These are phyloP conservation scores for Leptinotarsa haldemani DNA, from an alignment of 2,888 invertebrate species.

Conservation along the genomic window DNA sequence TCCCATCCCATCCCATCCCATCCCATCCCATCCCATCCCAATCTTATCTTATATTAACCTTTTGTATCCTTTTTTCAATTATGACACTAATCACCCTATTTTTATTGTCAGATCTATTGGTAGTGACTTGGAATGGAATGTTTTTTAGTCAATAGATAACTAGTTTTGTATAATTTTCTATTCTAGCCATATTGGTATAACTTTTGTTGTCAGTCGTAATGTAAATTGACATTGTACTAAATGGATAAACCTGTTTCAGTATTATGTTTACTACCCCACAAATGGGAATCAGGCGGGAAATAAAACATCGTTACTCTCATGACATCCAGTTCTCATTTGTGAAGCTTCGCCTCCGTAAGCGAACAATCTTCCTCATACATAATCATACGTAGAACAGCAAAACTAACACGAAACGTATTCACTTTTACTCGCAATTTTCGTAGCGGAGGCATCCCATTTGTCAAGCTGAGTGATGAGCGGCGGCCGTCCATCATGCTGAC, in stretches of 20 bases:
- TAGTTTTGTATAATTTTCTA: too few relatives aligned
- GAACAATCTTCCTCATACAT: not conserved
- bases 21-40: not conserved
- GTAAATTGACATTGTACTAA: too few relatives aligned
- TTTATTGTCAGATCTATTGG: too few relatives aligned
- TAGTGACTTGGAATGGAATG: too few relatives aligned
- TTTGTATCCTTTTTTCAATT: not conserved
- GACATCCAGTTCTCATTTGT: not conserved
- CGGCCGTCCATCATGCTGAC: conserved; percentile 58
- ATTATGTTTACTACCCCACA: too few relatives aligned
- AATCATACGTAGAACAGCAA: conserved; percentile 1
- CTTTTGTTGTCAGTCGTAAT: too few relatives aligned
- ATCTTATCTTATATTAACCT: not conserved
- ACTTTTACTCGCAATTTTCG: conserved; percentile 24
- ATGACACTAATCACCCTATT: too few relatives aligned
- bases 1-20: not conserved
- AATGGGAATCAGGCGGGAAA: too few relatives aligned
- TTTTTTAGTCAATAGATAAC: too few relatives aligned
- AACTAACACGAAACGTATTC: conserved; percentile 2
- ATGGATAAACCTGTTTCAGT: too few relatives aligned
- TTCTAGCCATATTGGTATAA: too few relatives aligned
- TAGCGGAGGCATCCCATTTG: conserved; percentile 51
- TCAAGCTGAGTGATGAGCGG: conserved; percentile 58
- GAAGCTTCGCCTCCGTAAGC: not conserved
- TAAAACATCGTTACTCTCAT: too few relatives aligned